Evolutionary conservation across 2,888 invertebrate species (phyloP).

Genomic region (Tetropium fuscum): DNA sequence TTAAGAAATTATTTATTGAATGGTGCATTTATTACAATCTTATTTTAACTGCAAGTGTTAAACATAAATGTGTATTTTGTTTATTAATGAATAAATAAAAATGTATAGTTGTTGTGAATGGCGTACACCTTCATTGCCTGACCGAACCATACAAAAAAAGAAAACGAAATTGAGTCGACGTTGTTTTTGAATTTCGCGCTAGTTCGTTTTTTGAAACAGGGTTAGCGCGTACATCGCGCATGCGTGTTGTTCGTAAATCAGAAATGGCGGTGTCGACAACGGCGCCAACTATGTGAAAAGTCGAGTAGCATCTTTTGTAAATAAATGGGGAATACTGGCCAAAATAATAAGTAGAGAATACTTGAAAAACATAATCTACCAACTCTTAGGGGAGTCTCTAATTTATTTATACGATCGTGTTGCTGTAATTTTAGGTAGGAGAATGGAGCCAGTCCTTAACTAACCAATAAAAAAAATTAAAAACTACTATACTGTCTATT

Average conservation of each 20-base stretch:
- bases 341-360: constrained; percentile 31
- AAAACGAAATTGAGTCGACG: not conserved
- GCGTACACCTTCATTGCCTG: constrained; percentile 1
- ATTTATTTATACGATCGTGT: constrained; percentile 23
- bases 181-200: no score
- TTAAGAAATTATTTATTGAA: constrained; percentile 35
- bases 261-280: constrained; percentile 40
- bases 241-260: constrained; percentile 20
- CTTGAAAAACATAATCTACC: constrained; percentile 27
- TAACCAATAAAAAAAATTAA: constrained; percentile 32
- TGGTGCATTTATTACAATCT: constrained; percentile 46
- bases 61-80: constrained; percentile 47
- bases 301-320: constrained; percentile 34
- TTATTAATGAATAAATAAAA: constrained; percentile 50
- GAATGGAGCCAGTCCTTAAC: constrained; percentile 27
- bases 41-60: constrained; percentile 43
- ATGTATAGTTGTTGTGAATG: constrained; percentile 51
- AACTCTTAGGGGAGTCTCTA: constrained; percentile 28
- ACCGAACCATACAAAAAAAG: not conserved
- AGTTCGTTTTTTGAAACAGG: no score
- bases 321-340: constrained; percentile 26
- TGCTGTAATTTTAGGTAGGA: constrained; percentile 23
- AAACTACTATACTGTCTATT: constrained; percentile 2
- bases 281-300: constrained; percentile 44
- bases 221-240: not conserved